Base-by-base conservation (phyloP, 2,888 invertebrate species). In the Melinaea marsaeus region DNA sequence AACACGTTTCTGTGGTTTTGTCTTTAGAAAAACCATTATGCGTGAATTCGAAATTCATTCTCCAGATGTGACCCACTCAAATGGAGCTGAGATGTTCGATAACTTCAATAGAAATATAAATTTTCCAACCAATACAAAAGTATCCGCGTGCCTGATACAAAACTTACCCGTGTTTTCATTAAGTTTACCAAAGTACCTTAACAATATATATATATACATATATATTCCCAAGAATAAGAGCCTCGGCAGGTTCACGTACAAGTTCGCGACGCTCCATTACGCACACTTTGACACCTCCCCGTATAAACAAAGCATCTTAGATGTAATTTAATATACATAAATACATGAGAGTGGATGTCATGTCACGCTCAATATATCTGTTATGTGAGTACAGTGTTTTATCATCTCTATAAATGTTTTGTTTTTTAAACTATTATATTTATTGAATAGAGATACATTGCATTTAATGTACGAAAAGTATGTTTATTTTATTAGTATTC, bases 241-340 rank as follows among this genome's bases (percentile, higher is more conserved):
- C 55, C 34, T 61, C 22, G 47, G 37, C 57, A 59, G 68, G 67
- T 69, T 69, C 66, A 64, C 67, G 68, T 69, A 69, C 69, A 67
- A 68, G 68, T 71, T 67, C 67, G 68, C 63, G 62, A 69, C 69
- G 72, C 65, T 67, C 72, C 71, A 71, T 74, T 72, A 72, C 69
- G 62, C 71, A 63, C 72, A 71, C 72, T 70, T 73, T 70, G 66
- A 65, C 68, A 69, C 64, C 64, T 66, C 58, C 63, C 61, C 63
- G 60, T 63, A 67, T 65, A 74, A 70, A 66, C 68, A 70, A 69
- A 70, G 63, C 61, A 67, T 67, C 71, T 72, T 72, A 71, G 69
- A 68, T 60, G 60, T 64, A 66, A 70, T 70, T 69, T 67, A 68
- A 68, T 68, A 65, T 63, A 67, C 67, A 67, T 63, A 67, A 65